Evolutionary conservation across 2,888 invertebrate species (phyloP), one percentile per base, ranked within the genome.

Genomic region (Zeuzera pyrina): DNA sequence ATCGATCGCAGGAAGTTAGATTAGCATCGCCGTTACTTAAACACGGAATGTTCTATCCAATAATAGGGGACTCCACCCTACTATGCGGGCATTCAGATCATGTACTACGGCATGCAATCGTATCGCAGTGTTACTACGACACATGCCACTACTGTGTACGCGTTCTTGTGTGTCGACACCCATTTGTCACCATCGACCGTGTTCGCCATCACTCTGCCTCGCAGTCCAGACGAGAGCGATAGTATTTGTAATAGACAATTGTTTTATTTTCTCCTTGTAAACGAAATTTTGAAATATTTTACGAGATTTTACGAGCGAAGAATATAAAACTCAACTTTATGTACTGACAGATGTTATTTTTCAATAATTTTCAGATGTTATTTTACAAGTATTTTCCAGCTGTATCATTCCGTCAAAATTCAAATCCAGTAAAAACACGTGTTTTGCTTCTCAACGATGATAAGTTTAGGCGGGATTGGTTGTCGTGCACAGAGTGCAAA

Each of bases 121-220:
- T 47, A 40, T 39, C 38, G 35, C 31, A 52, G 53, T 50, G 62
- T 61, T 61, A 67, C 63, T 19, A 60, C 53, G 52, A 51, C 50
- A 56, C 61, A 64, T 71, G 54, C 69, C 70, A 49, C 51, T 48
- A 50, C 48, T 63, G 49, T 65, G 72, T 69, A 21, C 16, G 12
- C n/a, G 11, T 24, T 12, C 29, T 8, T 42, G 49, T 58, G 58
- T 68, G 71, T 67, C 66, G 67, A 73, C 70, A 64, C 44, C 58
- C 52, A 78, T 81, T 78, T 77, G 74, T 81, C 72, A 71, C 51
- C 62, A 73, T 74, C 71, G 73, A 72, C 71, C 71, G 39, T n/a
- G 24, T 30, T 15, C 25, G 38, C 33, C 36, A 38, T 42, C 33
- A 34, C 29, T 42, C 33, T 46, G 40, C 48, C 41, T 28, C 40